Evolutionary conservation across 2,888 invertebrate species (phyloP), one percentile per base, ranked within the genome.

Genomic region (Muscina levida): DNA sequence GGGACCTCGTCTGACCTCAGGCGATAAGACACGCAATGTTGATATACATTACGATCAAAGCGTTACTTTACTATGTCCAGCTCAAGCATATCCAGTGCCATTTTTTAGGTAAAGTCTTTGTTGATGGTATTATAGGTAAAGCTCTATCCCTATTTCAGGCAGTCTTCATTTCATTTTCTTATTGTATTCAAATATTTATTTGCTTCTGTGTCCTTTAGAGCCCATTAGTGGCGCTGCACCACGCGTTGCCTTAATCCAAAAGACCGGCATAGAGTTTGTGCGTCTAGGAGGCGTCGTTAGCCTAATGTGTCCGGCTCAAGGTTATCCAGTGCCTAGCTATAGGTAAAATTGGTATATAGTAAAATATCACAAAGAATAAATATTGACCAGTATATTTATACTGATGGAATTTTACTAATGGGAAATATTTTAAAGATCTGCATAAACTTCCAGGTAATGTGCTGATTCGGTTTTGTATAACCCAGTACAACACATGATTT

Each of bases 161-260:
- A 84, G 84, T 82, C 84, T 83, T 79, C 67, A n/a, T n/a, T n/a
- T 15, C 48, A 13, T 48, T 17, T 22, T 42, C 17, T 5, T 8
- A 75, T 57, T 37, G 24, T 59, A 15, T n/a, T n/a, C n/a, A n/a
- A n/a, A n/a, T 31, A 13, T 44, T 66, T 11, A 59, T 19, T 62
- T 53, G 3, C 11, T 53, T 53, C n/a, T n/a, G n/a, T n/a, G n/a
- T n/a, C n/a, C n/a, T n/a, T 22, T 91, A 94, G 94, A 94, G 86
- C 94, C 94, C 42, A 91, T 94, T 87, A 93, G 94, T 91, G 94
- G 93, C 86, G 92, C 93, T 72, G 93, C 93, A 85, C 94, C 94
- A 77, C 93, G 93, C 88, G 93, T 94, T 85, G 93, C 93, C 15
- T 91, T 91, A 86, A 93, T 85, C 79, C 86, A 87, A 70, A 89